Evolutionary conservation across 2,113 vertebrate species (phyloP), one percentile per base, ranked within the genome.

Genomic region (Lethenteron reissneri): DNA sequence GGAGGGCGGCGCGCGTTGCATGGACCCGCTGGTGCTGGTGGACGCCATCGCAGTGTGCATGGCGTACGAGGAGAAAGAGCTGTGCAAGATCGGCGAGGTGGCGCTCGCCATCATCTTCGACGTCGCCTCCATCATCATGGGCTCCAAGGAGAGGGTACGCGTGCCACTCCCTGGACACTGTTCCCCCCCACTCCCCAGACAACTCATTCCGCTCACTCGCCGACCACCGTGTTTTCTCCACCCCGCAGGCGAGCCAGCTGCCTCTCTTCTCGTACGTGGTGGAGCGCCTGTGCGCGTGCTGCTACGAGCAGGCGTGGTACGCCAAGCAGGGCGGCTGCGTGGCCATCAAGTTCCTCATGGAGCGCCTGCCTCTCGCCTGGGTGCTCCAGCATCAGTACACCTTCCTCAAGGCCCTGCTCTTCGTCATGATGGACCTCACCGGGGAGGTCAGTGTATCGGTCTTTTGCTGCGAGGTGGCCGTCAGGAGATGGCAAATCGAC

Each of bases 351-450:
- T 99, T 99, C 72, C 85, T 99, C 15, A 99, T 99, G 94, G 94
- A 99, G 77, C 81, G 94, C 10, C 83, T 96, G 56, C 94, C 94
- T n/a, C 84, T 99, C 17, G 90, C 94, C 70, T 97, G 94, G 94
- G 92, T 99, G 56, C 86, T 97, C 5, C 94, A 99, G 83, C 97
- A 99, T 78, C 94, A 99, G 79, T 89, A 96, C 71, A 97, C 94
- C 0, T 99, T 99, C 77, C 86, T 99, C 62, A 99, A 99, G 77
- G 94, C 94, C 1, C 81, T 99, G 73, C 88, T 99, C 0, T 99
- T 99, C 2, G 94, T 99, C 76, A 99, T 99, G 94, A 99, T 99
- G 94, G 94, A 99, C 80, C 81, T 99, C 60, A 99, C 94, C 6
- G 94, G 94, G 82, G 94, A 99, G 86, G 94, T 96, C 76, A 15